Conservation (phyloP, 2,113 vertebrate genomes). For the Carassius gibelio region DNA sequence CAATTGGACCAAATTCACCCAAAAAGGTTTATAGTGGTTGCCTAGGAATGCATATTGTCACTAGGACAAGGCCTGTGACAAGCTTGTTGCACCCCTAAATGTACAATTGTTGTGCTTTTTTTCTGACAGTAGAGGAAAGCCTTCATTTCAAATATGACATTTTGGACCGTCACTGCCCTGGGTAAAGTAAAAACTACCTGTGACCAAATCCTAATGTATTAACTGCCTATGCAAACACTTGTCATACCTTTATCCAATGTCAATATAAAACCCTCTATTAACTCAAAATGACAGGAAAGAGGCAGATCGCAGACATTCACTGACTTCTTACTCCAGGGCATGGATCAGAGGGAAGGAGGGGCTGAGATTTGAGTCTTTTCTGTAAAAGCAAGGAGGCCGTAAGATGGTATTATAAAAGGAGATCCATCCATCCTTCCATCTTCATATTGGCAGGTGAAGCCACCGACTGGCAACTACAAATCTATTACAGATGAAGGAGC, state of each 20-base stretch:
- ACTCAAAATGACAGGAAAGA: conserved; percentile 32
- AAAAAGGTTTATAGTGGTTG: not conserved
- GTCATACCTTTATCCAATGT: not conserved
- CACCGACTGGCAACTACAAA: conserved; percentile 41
- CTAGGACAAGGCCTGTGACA: not conserved
- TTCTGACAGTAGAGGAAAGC: not conserved
- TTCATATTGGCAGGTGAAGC: conserved; percentile 34
- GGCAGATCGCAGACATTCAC: not conserved
- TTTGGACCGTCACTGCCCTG: not conserved
- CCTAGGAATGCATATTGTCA: not conserved
- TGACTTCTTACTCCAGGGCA: conserved; percentile 4
- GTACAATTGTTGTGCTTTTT: not conserved
- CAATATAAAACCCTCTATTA: not conserved
- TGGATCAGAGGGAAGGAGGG: not conserved
- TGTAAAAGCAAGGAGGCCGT: conserved; percentile 20
- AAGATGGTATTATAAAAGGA: conserved; percentile 5
- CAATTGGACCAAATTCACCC: not conserved
- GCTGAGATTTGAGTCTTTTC: not conserved
- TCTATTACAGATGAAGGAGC: conserved; percentile 38
- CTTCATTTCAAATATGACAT: conserved; percentile 1
- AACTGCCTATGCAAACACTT: not conserved
- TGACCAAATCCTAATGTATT: not conserved
- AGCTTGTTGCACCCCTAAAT: not conserved
- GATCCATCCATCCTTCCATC: conserved; percentile 21
- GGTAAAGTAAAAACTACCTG: conserved; percentile 15